Conservation (phyloP, 2,113 vertebrate genomes). For the Peromyscus californicus region DNA sequence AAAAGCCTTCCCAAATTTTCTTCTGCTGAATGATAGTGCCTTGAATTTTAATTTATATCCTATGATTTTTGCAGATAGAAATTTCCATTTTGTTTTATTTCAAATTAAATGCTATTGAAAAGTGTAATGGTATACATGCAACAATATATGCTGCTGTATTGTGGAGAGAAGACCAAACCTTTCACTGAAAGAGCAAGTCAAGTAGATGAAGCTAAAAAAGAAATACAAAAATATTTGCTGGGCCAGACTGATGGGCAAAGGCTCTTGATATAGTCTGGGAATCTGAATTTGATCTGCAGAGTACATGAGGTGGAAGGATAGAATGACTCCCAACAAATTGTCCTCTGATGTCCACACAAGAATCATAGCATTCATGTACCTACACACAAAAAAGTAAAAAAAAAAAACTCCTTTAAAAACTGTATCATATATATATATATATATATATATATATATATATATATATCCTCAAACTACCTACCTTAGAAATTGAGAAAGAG, state of each 20-base stretch:
- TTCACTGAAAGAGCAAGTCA: background rate
- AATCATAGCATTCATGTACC: background rate
- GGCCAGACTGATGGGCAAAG: too few species aligned
- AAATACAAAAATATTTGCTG: background rate
- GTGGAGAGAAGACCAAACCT: background rate
- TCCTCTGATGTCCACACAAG: background rate
- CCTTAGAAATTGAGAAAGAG: background rate
- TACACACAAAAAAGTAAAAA: background rate
- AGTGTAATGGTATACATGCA: background rate
- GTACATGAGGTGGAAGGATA: accelerated
- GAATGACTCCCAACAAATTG: background rate
- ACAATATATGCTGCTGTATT: background rate
- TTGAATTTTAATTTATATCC: constrained; percentile 49
- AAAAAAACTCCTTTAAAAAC: background rate
- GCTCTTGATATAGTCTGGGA: background rate
- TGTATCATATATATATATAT: too few species aligned
- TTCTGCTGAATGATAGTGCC: background rate
- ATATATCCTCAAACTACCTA: background rate
- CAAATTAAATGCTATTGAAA: constrained; percentile 3
- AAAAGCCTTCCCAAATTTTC: constrained; percentile 9
- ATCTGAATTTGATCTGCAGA: too few species aligned
- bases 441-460: background rate
- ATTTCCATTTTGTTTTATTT: constrained; percentile 23
- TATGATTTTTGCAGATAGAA: background rate
- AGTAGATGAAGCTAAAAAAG: background rate